Evolutionary conservation across 2,797 vertebrate genomes (phyloP).

Genomic region (Buceros bicornis): DNA sequence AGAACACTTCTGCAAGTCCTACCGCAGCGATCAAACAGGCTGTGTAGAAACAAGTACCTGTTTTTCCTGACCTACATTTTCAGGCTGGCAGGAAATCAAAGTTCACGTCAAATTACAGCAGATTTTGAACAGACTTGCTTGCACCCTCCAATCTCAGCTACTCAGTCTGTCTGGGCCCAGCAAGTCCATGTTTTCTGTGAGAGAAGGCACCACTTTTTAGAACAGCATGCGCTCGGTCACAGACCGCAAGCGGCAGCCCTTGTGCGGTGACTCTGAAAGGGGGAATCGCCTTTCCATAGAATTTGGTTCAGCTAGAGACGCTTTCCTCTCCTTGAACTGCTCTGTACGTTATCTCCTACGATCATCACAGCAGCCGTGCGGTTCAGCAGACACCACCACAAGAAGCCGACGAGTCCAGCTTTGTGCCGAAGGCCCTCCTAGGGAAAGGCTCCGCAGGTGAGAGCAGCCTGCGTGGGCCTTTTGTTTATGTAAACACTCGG

Average conservation of each 20-base stretch:
- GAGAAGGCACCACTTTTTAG: neutral
- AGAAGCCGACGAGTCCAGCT: neutral
- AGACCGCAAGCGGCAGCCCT: neutral
- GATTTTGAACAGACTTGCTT: slow-evolving; percentile 57
- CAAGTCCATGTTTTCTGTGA: neutral
- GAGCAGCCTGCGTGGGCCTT: neutral
- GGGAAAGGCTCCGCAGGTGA: neutral
- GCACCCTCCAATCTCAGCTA: neutral
- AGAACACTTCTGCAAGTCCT: neutral
- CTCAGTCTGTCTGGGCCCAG: neutral
- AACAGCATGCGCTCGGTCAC: neutral
- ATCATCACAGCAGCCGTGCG: neutral
- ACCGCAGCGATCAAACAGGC: neutral
- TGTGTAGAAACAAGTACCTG: slow-evolving; percentile 50
- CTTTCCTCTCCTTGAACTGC: neutral
- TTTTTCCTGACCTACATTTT: slow-evolving; percentile 61
- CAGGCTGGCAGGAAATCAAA: slow-evolving; percentile 63
- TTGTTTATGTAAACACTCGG: neutral
- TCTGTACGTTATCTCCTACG: neutral
- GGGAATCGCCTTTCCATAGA: neutral
- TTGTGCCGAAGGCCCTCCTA: neutral
- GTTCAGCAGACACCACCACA: neutral
- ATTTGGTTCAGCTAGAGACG: neutral
- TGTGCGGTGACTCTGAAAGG: neutral
- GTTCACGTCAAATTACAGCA: slow-evolving; percentile 25